phyloP scores from a whole-genome alignment of 2,888 invertebrate species.

The Drosophila phalerata region DNA sequence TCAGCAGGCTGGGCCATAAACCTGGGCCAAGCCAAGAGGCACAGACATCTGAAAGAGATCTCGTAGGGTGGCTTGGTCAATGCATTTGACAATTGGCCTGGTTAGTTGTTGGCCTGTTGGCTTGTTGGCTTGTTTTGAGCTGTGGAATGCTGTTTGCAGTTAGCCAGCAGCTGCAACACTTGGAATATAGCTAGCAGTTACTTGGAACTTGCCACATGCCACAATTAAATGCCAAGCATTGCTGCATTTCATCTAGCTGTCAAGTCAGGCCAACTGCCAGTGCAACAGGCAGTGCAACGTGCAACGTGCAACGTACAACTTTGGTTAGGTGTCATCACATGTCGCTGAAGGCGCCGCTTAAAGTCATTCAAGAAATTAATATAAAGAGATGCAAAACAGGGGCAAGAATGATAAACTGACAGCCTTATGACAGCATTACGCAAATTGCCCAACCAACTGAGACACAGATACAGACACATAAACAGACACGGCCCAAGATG shows the following conservation, averaged over 20 bases:
- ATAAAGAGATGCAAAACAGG: conserved; percentile 46
- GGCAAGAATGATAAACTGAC: conserved; percentile 75
- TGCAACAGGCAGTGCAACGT: conserved; percentile 1
- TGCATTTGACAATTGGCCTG: conserved; percentile 67
- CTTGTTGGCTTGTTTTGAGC: conserved; percentile 23
- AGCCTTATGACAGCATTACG: conserved; percentile 79
- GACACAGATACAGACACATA: conserved; percentile 51
- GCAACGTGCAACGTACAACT: neutral
- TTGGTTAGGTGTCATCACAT: conserved; percentile 65
- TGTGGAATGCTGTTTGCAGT: conserved; percentile 57
- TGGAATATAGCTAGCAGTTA: conserved; percentile 51
- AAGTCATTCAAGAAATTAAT: conserved; percentile 47
- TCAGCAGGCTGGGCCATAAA: conserved; percentile 17
- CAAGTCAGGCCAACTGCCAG: conserved; percentile 15
- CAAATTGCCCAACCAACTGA: conserved; percentile 64
- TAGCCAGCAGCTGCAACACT: conserved; percentile 33
- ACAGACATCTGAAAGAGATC: conserved; percentile 36
- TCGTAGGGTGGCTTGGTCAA: conserved; percentile 65
- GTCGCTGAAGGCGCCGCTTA: conserved; percentile 59
- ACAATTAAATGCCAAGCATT: conserved; percentile 71
- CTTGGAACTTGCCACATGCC: conserved; percentile 62
- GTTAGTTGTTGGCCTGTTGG: conserved; percentile 35
- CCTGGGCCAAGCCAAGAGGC: conserved; percentile 7
- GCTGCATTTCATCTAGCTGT: conserved; percentile 51
- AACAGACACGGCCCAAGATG: conserved; percentile 28